phyloP scores from a whole-genome alignment of 1,140 invertebrate species.

The Protaetia brevitarsis region DNA sequence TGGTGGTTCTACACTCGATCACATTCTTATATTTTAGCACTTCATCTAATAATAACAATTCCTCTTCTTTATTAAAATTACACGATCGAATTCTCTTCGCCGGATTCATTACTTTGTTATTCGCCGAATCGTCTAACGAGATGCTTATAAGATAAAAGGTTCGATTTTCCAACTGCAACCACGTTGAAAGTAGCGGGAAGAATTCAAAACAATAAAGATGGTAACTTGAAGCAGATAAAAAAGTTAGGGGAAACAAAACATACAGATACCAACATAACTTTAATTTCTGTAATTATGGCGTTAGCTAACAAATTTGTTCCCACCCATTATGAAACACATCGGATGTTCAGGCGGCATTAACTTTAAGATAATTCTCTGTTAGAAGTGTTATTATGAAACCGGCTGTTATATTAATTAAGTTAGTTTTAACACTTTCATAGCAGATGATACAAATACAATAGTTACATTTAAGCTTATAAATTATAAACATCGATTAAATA shows the following conservation, averaged over 20 bases:
- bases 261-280: background rate
- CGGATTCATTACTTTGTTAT: background rate
- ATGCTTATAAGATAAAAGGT: background rate
- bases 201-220: background rate
- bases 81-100: background rate
- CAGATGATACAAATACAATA: no score
- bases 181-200: background rate
- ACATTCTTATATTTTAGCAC: constrained; percentile 20
- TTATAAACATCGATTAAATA: no score
- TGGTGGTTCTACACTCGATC: constrained; percentile 22
- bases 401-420: no score
- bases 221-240: background rate
- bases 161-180: background rate
- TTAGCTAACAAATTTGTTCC: background rate
- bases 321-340: no score
- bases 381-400: no score
- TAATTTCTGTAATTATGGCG: background rate
- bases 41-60: constrained; percentile 12
- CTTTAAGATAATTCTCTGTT: no score
- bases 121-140: background rate
- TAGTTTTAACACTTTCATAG: no score
- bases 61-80: constrained; percentile 22
- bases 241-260: background rate
- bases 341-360: no score
- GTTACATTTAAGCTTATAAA: no score